These are phyloP conservation scores for Sycophila texana DNA, from an alignment of 2,888 invertebrate species.

Conservation along the genomic window DNA sequence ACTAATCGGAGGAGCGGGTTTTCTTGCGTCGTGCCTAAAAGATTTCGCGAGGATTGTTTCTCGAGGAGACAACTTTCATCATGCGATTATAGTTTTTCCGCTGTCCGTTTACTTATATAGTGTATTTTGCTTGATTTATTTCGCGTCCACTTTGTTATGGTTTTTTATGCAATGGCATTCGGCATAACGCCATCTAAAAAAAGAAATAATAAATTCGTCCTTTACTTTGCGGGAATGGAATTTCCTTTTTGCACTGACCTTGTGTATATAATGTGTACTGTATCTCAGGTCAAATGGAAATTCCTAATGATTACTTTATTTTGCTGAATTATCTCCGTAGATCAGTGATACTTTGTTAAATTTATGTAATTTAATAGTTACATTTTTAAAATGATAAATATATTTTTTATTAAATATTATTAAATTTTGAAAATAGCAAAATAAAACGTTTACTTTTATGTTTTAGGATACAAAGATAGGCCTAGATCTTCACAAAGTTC, in stretches of 20 bases:
- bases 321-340: too few relatives aligned
- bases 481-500: slow-evolving; percentile 64
- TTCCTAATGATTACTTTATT: slow-evolving; percentile 1
- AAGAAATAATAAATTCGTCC: not conserved
- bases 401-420: too few relatives aligned
- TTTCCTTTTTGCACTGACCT: too few relatives aligned
- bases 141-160: not conserved
- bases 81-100: not conserved
- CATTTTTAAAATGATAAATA: too few relatives aligned
- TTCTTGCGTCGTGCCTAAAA: not conserved
- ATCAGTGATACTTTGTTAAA: too few relatives aligned
- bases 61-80: not conserved
- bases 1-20: not conserved
- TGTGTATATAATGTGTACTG: not conserved
- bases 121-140: not conserved
- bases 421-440: too few relatives aligned
- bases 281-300: slow-evolving; percentile 2
- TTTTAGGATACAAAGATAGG: slow-evolving; percentile 62
- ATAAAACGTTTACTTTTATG: not conserved
- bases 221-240: too few relatives aligned
- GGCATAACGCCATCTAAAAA: not conserved
- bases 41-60: not conserved
- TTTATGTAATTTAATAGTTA: too few relatives aligned
- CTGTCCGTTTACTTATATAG: not conserved
- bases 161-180: not conserved